Base-by-base conservation (phyloP, 1,140 invertebrate species). In the Drosophila nannoptera region DNA sequence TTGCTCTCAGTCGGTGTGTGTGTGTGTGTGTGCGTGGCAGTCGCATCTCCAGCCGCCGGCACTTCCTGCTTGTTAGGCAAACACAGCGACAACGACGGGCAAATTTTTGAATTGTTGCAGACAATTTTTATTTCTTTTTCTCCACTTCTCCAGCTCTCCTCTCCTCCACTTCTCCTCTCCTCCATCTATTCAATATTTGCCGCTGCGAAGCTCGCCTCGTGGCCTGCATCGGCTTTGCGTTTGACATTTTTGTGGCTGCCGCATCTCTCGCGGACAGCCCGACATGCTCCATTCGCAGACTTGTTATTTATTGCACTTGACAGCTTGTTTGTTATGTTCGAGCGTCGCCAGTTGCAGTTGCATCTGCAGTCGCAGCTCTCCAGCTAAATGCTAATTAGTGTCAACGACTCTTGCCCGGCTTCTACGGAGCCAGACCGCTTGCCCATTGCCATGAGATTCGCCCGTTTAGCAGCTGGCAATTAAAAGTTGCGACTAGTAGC, bases 11-110 rank as follows among this genome's bases (percentile, higher is more conserved):
- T 22, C 22, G 62, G 32, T 35, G 40, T 58, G n/a, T 22, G 8
- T 43, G 9, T 40, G 11, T 40, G 31, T 31, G 8, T 14, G 33
- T 52, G 64, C 50, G 64, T 60, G 55, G 54, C 64, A 67, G 61
- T 64, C 67, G 71, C 76, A 75, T 78, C 76, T 78, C 76, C 76
- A 67, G 48, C 42, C 49, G 49, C 40, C 45, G 60, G 68, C 55
- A 83, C 78, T 83, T 83, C 78, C 78, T 83, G 78, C 80, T 83
- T 83, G 78, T 83, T 83, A 83, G 76, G 75, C 78, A 83, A 82
- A 82, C 77, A 61, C 53, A 71, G 53, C 61, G 58, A 67, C 58
- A 69, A 50, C 50, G 22, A 71, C 75, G 78, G 82, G 78, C 71
- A 82, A 82, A 78, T 82, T 82, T 70, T 81, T 74, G 58, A 75